Percentiles rank a stretch among this genome's conserved stretches.
Evolutionary conservation across 2,113 vertebrate genomes (phyloP).

Genomic region (Podiceps cristatus): DNA sequence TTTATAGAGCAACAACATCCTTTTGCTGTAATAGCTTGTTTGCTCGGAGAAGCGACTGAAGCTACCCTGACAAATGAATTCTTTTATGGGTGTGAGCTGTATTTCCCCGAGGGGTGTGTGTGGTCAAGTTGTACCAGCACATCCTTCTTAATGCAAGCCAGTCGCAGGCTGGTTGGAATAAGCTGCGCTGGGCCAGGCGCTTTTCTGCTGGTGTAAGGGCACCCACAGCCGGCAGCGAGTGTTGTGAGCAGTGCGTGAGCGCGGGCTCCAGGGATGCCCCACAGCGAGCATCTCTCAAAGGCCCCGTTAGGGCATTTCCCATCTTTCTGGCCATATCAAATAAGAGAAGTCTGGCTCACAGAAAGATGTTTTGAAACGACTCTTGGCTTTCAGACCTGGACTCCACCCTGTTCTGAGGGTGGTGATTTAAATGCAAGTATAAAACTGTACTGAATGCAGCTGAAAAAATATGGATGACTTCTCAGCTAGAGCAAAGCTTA

Average conservation of each 20-base stretch:
- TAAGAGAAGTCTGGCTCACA: not conserved
- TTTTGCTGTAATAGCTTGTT: not conserved
- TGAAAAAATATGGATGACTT: not conserved
- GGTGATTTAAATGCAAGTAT: not conserved
- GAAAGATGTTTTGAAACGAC: not conserved
- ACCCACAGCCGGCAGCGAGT: not conserved
- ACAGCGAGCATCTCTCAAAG: rapidly evolving
- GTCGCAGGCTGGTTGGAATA: not conserved
- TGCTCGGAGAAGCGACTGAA: not conserved
- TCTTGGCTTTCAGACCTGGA: not conserved
- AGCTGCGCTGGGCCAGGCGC: not conserved
- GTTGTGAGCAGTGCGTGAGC: rapidly evolving
- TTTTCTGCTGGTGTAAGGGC: not conserved
- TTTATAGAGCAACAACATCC: not conserved
- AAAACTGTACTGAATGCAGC: not conserved
- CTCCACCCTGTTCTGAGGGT: not conserved
- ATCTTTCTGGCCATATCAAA: not conserved
- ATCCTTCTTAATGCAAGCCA: not conserved
- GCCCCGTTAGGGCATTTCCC: not conserved
- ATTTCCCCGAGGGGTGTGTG: not conserved
- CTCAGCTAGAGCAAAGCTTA: not conserved
- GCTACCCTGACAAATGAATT: not conserved
- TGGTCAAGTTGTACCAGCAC: not conserved
- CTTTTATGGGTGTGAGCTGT: not conserved
- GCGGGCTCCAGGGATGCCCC: not conserved